These are phyloP conservation scores for Charaxes varanes DNA, from an alignment of 1,140 invertebrate species.

Conservation along the genomic window DNA sequence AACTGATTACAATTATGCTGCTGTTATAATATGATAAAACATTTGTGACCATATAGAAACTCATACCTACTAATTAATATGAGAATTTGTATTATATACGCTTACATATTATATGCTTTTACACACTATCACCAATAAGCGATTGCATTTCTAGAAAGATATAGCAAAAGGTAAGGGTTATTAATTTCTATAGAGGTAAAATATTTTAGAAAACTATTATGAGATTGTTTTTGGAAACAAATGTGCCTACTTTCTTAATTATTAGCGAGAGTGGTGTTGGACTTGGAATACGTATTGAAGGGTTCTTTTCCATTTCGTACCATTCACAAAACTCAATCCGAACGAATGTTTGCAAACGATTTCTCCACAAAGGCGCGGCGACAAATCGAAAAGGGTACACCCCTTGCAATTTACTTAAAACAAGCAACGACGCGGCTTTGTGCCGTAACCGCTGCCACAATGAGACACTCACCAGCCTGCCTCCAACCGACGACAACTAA, in stretches of 20 bases:
- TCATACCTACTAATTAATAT: no score
- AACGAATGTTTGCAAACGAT: slow-evolving; percentile 49
- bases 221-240: no score
- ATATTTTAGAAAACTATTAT: slow-evolving; percentile 3
- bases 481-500: slow-evolving; percentile 15
- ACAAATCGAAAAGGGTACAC: slow-evolving; percentile 38
- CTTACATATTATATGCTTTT: no score
- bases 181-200: not conserved
- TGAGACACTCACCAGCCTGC: slow-evolving; percentile 25
- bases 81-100: no score
- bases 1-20: not conserved
- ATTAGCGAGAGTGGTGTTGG: slow-evolving; percentile 35
- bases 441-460: slow-evolving; percentile 27
- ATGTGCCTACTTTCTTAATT: slow-evolving; percentile 28
- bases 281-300: slow-evolving; percentile 30
- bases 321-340: slow-evolving; percentile 38
- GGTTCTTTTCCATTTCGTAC: slow-evolving; percentile 29
- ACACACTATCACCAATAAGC: no score
- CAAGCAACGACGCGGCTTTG: slow-evolving; percentile 34
- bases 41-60: no score
- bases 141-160: no score
- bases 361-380: slow-evolving; percentile 38
- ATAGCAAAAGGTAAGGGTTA: no score
- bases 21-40: no score
- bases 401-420: slow-evolving; percentile 64